Conservation (phyloP, 2,797 vertebrate species). For the Morelia viridis region DNA sequence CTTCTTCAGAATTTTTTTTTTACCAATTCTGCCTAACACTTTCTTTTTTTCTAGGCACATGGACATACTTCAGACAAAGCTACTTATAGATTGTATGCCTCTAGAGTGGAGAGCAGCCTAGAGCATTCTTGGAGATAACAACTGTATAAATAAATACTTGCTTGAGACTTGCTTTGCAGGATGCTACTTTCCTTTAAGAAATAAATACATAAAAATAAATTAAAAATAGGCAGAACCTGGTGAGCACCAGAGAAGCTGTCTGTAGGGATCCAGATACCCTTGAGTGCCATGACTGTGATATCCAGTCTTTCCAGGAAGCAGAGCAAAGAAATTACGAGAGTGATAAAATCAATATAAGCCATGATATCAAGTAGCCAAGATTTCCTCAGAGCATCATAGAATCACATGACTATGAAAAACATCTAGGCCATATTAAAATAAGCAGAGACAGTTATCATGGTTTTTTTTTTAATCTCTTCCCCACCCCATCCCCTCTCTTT, state of each 20-base stretch:
- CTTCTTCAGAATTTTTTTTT: background rate
- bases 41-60: background rate
- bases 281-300: background rate
- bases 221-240: background rate
- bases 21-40: background rate
- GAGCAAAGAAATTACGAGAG: background rate
- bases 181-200: background rate
- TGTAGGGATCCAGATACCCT: background rate
- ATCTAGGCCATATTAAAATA: background rate
- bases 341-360: background rate
- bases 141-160: background rate
- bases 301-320: accelerated
- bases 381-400: background rate
- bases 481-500: background rate
- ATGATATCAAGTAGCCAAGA: background rate
- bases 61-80: background rate
- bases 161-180: background rate
- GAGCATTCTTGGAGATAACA: background rate
- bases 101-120: background rate
- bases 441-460: background rate
- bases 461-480: background rate
- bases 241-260: background rate
- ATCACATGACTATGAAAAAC: background rate
- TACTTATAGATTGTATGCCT: background rate
- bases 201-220: background rate